Evolutionary conservation across 2,888 invertebrate species (phyloP).

Genomic region (Blastobasis adustella): DNA sequence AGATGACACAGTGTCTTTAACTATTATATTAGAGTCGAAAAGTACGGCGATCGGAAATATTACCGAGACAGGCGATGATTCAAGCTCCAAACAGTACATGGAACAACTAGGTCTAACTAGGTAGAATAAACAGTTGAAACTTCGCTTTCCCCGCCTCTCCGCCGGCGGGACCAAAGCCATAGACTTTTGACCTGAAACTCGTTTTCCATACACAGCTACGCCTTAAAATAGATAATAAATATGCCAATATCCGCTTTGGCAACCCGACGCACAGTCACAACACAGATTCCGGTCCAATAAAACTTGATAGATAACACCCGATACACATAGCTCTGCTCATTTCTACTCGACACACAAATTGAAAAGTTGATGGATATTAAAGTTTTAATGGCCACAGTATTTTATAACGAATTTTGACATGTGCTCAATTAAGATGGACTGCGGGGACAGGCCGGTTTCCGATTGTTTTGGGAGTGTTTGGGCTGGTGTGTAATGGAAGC

Average conservation of each 20-base stretch:
- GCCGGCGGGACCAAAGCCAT: no score
- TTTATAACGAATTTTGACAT: slow-evolving; percentile 10
- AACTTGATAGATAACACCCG: slow-evolving; percentile 32
- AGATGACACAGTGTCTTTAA: no score
- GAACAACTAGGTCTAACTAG: no score
- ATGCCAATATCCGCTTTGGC: slow-evolving; percentile 26
- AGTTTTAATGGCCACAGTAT: slow-evolving; percentile 22
- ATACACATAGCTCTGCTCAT: slow-evolving; percentile 16
- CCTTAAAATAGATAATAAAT: slow-evolving; percentile 29
- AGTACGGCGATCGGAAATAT: background rate
- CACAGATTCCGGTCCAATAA: slow-evolving; percentile 33
- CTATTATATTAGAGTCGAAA: background rate
- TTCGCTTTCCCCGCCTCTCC: no score
- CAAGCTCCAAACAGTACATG: no score
- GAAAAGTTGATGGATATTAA: slow-evolving; percentile 24
- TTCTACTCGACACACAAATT: slow-evolving; percentile 23
- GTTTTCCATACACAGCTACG: slow-evolving; percentile 3
- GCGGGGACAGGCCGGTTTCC: no score
- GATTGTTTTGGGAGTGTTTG: no score
- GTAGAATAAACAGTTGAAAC: no score
- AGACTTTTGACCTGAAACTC: no score
- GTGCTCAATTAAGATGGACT: background rate
- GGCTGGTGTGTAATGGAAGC: no score
- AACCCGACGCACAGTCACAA: slow-evolving; percentile 27
- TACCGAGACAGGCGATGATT: background rate